Evolutionary conservation across 2,888 invertebrate species (phyloP).

Genomic region (Andricus curvator): DNA sequence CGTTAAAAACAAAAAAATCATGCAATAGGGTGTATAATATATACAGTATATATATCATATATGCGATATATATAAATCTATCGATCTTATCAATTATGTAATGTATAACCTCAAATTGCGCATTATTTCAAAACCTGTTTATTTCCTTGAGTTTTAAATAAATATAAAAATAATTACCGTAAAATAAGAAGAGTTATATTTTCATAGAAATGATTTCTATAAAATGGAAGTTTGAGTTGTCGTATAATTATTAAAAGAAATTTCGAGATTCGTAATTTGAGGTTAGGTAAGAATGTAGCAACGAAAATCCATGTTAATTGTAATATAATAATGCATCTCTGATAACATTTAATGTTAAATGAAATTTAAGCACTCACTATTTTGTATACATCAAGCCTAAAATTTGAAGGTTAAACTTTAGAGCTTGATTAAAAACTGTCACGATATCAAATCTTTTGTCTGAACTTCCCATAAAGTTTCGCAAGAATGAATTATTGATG

Average conservation of each 20-base stretch:
- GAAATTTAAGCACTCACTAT: not conserved
- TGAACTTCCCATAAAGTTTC: not conserved
- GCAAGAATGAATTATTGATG: not conserved
- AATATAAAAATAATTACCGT: not conserved
- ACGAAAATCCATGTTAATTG: not conserved
- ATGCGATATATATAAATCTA: no score
- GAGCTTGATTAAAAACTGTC: not conserved
- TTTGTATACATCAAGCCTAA: not conserved
- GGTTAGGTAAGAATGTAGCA: not conserved
- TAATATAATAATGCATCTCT: not conserved
- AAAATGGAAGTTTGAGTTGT: not conserved
- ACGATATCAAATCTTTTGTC: not conserved
- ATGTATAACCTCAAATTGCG: not conserved
- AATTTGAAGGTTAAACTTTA: not conserved
- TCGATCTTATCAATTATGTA: not conserved
- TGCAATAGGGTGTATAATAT: not conserved
- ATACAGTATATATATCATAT: no score
- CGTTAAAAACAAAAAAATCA: not conserved
- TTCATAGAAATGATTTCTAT: not conserved
- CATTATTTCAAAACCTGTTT: not conserved
- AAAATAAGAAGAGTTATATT: not conserved
- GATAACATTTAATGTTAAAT: not conserved
- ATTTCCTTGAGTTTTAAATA: not conserved
- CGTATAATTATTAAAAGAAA: not conserved
- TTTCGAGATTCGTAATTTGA: not conserved